These are phyloP conservation scores for Podarcis lilfordi DNA, from an alignment of 2,797 vertebrate species.

Conservation along the genomic window DNA sequence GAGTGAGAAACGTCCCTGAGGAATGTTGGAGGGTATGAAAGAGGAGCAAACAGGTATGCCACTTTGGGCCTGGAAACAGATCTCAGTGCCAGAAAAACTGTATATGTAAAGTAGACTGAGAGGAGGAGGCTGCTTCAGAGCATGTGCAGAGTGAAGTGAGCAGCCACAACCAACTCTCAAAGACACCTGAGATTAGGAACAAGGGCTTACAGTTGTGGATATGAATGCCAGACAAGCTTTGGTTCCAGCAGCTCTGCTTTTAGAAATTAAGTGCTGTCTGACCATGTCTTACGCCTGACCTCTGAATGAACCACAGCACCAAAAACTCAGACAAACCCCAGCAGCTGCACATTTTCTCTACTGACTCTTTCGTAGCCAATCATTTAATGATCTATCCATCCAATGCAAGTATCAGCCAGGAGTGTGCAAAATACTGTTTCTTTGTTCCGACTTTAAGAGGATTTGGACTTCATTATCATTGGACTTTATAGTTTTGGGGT, in stretches of 20 bases:
- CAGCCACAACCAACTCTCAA: background rate
- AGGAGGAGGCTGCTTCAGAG: background rate
- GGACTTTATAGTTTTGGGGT: background rate
- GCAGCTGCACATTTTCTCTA: background rate
- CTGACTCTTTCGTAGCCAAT: background rate
- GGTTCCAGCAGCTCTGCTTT: background rate
- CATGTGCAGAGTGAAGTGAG: background rate
- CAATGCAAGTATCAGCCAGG: background rate
- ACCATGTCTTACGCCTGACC: background rate
- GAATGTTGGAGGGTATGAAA: background rate
- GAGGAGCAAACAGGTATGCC: background rate
- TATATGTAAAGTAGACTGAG: background rate
- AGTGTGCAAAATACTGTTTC: background rate
- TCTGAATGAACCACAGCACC: background rate
- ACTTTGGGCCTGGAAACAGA: background rate
- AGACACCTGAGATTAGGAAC: conserved; percentile 1
- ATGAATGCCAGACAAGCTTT: background rate
- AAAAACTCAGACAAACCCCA: background rate
- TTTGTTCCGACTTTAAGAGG: background rate
- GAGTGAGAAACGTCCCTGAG: too few species aligned
- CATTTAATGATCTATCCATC: background rate
- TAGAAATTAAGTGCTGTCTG: background rate
- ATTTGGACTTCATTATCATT: background rate
- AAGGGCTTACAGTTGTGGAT: background rate
- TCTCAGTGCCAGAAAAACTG: background rate